These are phyloP conservation scores for Aelia acuminata DNA, from an alignment of 2,888 invertebrate species.

Conservation along the genomic window DNA sequence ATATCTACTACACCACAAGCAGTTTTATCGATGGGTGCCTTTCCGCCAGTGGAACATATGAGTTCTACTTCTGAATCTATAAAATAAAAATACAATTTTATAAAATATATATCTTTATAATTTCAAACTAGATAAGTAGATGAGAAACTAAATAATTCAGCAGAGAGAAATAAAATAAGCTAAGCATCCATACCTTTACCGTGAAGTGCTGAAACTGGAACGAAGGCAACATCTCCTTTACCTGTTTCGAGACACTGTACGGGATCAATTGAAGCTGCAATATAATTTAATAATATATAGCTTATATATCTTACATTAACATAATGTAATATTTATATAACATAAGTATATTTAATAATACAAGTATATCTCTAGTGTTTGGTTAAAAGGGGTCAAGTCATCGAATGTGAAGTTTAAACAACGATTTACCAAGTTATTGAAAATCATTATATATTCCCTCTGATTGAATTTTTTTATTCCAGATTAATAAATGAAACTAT, in stretches of 20 bases:
- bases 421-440: too few relatives aligned
- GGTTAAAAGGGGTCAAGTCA: too few relatives aligned
- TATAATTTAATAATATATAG: too few relatives aligned
- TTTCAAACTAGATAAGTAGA: too few relatives aligned
- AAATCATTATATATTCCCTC: too few relatives aligned
- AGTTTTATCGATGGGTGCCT: slow-evolving; percentile 73
- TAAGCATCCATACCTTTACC: slow-evolving; percentile 35
- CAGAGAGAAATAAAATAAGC: background rate
- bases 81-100: background rate
- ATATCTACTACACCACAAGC: slow-evolving; percentile 77
- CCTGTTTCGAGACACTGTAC: slow-evolving; percentile 69
- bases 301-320: too few relatives aligned
- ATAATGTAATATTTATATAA: too few relatives aligned
- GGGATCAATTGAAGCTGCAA: slow-evolving; percentile 64
- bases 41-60: slow-evolving; percentile 75
- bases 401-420: too few relatives aligned
- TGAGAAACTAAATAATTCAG: background rate
- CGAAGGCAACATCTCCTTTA: slow-evolving; percentile 72
- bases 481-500: too few relatives aligned
- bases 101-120: background rate
- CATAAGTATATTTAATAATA: too few relatives aligned
- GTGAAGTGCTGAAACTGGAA: slow-evolving; percentile 66
- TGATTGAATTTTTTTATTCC: too few relatives aligned
- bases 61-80: slow-evolving; percentile 6
- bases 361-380: too few relatives aligned